These are phyloP conservation scores for Drosophila lini DNA, from an alignment of 1,140 invertebrate genomes.

Conservation along the genomic window DNA sequence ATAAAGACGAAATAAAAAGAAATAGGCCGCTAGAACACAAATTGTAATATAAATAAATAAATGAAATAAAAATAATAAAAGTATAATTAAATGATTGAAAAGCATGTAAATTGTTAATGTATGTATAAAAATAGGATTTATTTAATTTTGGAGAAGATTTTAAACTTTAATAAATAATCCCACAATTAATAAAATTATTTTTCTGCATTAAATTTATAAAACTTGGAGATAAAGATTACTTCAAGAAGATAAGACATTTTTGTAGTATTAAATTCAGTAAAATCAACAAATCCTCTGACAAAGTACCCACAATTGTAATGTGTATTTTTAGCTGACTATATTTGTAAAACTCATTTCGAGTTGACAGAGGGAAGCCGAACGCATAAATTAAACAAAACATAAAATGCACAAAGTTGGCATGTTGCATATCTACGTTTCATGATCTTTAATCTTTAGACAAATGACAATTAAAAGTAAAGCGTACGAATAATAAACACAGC, in stretches of 20 bases:
- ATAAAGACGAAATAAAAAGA: no score
- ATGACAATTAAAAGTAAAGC: conserved; percentile 74
- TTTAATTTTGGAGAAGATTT: no score
- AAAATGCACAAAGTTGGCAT: conserved; percentile 66
- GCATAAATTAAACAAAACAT: conserved; percentile 13
- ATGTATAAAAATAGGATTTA: no score
- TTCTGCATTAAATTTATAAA: not conserved
- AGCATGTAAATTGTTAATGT: no score
- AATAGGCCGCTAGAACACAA: no score
- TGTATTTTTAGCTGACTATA: conserved; percentile 41
- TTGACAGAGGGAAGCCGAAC: conserved; percentile 15
- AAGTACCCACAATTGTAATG: not conserved
- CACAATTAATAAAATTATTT: no score
- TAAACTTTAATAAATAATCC: no score
- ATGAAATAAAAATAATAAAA: no score
- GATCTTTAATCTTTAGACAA: conserved; percentile 68
- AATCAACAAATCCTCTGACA: not conserved
- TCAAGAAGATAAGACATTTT: no score
- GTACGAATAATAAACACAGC: conserved; percentile 59
- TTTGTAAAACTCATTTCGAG: conserved; percentile 50
- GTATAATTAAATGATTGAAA: no score
- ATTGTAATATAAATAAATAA: no score
- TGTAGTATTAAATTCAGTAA: not conserved
- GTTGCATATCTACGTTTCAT: conserved; percentile 70
- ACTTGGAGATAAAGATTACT: not conserved